Conservation (phyloP, 35 echinoderm and acorn worm genomes). For the Ptychodera flava region DNA sequence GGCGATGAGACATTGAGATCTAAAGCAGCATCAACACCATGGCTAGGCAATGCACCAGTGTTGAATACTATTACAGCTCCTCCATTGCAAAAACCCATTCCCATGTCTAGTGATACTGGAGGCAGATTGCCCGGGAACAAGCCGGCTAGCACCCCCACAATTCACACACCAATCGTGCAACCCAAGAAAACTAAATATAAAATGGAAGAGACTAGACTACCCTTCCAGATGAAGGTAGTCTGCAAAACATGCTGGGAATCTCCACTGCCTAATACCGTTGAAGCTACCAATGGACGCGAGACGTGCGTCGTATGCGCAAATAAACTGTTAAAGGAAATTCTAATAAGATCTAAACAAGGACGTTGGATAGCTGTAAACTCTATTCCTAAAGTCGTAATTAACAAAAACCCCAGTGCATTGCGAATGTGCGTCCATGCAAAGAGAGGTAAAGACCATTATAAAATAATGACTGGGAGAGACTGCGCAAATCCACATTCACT, state of each 20-base stretch:
- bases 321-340: not conserved
- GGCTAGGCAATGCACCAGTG: no score
- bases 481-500: slow-evolving; percentile 71
- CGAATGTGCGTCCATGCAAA: not conserved
- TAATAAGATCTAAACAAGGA: not conserved
- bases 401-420: not conserved
- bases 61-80: no score
- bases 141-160: not conserved
- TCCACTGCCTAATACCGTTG: no score
- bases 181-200: no score
- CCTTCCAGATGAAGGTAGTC: not conserved
- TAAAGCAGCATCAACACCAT: no score
- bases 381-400: not conserved
- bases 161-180: no score
- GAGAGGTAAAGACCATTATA: slow-evolving; percentile 13
- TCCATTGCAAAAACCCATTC: no score
- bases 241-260: not conserved
- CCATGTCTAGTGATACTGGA: no score
- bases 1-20: no score
- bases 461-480: slow-evolving; percentile 23
- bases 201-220: no score
- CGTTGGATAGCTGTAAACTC: not conserved
- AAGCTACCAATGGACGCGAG: not conserved
- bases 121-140: not conserved
- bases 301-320: not conserved